phyloP scores from a whole-genome alignment of 1,140 invertebrate species.

The Cydia strobilella region DNA sequence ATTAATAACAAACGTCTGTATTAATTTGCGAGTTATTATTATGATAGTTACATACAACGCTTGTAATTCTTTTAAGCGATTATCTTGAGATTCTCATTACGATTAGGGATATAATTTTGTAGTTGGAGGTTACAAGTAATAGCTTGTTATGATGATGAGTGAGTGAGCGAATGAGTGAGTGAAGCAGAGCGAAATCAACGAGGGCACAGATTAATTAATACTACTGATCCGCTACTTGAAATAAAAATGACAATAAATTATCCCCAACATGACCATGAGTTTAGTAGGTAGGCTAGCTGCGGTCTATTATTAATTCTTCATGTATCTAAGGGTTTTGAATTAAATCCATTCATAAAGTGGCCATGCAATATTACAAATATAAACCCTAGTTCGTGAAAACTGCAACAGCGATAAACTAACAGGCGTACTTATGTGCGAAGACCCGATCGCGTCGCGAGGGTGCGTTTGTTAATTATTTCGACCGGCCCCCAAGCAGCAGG shows the following conservation, averaged over 20 bases:
- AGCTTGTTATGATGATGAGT: conserved; percentile 27
- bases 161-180: conserved; percentile 1
- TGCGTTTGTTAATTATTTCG: conserved; percentile 70
- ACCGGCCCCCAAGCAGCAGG: conserved; percentile 42
- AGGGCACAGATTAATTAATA: neutral
- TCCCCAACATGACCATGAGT: too few species aligned
- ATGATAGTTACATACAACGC: neutral
- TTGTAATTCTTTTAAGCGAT: conserved; percentile 10
- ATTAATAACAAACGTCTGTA: conserved; percentile 15
- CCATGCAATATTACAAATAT: too few species aligned
- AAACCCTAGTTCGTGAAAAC: too few species aligned
- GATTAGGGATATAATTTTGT: conserved; percentile 24
- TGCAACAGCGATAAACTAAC: too few species aligned
- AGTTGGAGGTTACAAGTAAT: conserved; percentile 26
- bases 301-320: too few species aligned
- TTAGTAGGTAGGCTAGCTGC: too few species aligned
- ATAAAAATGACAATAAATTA: neutral
- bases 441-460: conserved; percentile 49
- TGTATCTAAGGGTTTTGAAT: too few species aligned
- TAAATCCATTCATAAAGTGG: too few species aligned
- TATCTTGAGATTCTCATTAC: conserved; percentile 28
- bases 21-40: conserved; percentile 18
- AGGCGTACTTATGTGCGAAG: too few species aligned
- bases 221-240: neutral
- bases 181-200: neutral